Percentiles rank a stretch among this genome's conserved stretches.
phyloP scores from a whole-genome alignment of 2,113 vertebrate genomes.

The Paratilapia polleni region DNA sequence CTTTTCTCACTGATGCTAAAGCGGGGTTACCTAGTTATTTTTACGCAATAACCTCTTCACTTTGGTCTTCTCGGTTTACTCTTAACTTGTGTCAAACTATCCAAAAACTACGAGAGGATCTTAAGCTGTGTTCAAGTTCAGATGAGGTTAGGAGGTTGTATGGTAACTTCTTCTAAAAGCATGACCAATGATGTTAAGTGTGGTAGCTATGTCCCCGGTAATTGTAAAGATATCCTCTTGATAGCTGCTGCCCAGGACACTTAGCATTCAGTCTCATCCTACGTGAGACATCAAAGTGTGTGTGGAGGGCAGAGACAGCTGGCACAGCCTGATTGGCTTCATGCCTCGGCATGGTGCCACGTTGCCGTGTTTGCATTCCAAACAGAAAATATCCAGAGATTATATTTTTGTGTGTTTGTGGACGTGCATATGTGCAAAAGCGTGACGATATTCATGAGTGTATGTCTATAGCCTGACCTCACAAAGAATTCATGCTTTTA shows the following conservation, averaged over 20 bases:
- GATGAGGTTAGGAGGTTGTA: neutral
- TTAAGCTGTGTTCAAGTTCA: neutral
- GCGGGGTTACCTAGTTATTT: neutral
- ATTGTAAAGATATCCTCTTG: slow-evolving; percentile 47
- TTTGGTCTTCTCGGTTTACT: neutral
- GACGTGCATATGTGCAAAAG: neutral
- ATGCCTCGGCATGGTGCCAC: slow-evolving; percentile 47
- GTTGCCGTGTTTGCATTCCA: slow-evolving; percentile 51
- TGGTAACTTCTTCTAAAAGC: slow-evolving; percentile 3
- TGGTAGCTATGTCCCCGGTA: slow-evolving; percentile 26
- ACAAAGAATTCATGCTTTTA: neutral
- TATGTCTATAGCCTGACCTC: neutral
- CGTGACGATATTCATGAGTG: neutral
- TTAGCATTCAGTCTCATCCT: slow-evolving; percentile 66
- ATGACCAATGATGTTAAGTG: slow-evolving; percentile 23
- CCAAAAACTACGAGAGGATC: neutral
- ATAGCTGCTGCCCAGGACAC: slow-evolving; percentile 41
- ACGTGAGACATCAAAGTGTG: slow-evolving; percentile 68
- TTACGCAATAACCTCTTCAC: no score
- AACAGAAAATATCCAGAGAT: slow-evolving; percentile 33
- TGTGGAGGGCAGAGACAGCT: slow-evolving; percentile 67
- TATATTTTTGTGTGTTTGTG: neutral
- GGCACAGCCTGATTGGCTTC: slow-evolving; percentile 59
- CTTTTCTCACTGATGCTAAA: neutral
- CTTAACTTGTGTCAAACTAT: neutral